A percentile compares a stretch with the other conserved stretches of the same genome.
Conservation (phyloP, 2,888 invertebrate species). For the Meteorus cinctellus region DNA sequence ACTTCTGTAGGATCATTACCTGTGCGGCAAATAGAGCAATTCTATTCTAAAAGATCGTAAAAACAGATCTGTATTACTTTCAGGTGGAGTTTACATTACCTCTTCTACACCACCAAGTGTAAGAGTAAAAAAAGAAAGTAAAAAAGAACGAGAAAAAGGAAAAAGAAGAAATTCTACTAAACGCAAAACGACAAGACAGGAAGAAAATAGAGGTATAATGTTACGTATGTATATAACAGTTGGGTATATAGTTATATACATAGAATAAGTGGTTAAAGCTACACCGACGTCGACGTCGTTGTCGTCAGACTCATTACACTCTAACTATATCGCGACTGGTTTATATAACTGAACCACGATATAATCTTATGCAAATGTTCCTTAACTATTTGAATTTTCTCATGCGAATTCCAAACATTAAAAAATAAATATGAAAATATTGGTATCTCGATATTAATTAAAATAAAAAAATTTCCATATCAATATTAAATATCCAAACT, state of each 20-base stretch:
- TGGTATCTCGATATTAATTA: neutral
- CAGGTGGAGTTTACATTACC: conserved; percentile 2
- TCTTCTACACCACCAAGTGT: neutral
- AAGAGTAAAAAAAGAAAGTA: neutral
- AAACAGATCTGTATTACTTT: conserved; percentile 6
- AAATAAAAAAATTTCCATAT: neutral
- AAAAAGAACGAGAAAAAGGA: neutral
- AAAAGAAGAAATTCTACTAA: neutral
- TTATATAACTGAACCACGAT: neutral
- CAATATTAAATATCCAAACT: neutral
- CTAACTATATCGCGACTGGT: neutral
- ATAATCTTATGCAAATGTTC: conserved; percentile 13
- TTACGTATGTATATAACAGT: neutral
- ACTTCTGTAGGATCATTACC: neutral
- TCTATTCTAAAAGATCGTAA: conserved; percentile 20
- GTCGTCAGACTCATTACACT: conserved; percentile 11
- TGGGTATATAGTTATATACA: neutral
- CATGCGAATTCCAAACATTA: neutral
- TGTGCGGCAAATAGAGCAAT: neutral
- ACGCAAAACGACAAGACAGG: neutral
- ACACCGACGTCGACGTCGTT: neutral
- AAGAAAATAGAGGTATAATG: neutral
- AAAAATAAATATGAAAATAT: neutral
- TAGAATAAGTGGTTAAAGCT: neutral
- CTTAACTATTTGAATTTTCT: neutral